Evolutionary conservation across 2,888 invertebrate species (phyloP).

Genomic region (Patella pellucida): DNA sequence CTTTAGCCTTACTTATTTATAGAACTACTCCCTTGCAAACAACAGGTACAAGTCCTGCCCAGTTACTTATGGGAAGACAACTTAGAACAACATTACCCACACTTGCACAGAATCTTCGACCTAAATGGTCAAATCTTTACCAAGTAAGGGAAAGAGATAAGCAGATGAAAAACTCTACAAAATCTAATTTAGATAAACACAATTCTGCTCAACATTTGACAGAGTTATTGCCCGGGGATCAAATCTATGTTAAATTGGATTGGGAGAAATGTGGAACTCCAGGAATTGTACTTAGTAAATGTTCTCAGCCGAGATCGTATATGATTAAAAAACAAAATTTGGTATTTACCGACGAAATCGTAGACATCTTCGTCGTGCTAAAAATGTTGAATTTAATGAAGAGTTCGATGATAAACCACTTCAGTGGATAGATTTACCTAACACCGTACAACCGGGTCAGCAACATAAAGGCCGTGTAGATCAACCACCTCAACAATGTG

Average conservation of each 20-base stretch:
- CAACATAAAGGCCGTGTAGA: too few species aligned
- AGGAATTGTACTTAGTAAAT: background rate
- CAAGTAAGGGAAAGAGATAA: background rate
- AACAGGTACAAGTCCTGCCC: background rate
- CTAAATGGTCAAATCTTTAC: background rate
- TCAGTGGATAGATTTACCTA: too few species aligned
- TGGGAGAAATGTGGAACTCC: background rate
- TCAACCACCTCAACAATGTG: too few species aligned
- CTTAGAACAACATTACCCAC: background rate
- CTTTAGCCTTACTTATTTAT: background rate
- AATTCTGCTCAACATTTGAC: background rate
- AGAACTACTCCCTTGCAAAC: background rate
- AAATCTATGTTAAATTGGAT: background rate
- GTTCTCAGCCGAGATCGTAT: background rate
- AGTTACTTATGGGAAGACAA: background rate
- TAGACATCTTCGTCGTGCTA: background rate
- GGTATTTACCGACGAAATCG: background rate
- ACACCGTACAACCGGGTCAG: too few species aligned
- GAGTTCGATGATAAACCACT: too few species aligned
- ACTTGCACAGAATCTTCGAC: background rate
- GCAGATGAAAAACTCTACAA: background rate
- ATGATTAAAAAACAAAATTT: background rate
- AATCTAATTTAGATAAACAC: background rate
- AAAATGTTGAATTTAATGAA: background rate
- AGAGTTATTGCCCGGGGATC: background rate